Percentiles rank a stretch among this genome's conserved stretches.
phyloP scores from a whole-genome alignment of 2,888 invertebrate genomes.

The Orchestes rusci region DNA sequence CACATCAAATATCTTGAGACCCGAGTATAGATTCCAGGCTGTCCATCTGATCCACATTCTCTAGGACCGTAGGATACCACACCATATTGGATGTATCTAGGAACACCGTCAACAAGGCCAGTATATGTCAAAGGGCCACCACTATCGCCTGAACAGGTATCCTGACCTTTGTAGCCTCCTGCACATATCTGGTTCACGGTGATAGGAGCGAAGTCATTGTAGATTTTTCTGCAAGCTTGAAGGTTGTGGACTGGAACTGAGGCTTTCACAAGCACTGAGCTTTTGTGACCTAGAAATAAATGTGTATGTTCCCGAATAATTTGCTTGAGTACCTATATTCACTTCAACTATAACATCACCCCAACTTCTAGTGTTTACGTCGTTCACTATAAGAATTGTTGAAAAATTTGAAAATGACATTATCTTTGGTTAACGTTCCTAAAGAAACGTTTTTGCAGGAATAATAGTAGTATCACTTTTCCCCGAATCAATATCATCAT shows the following conservation, averaged over 20 bases:
- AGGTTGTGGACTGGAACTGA: conserved; percentile 39
- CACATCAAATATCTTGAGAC: conserved; percentile 54
- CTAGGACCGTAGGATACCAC: conserved; percentile 45
- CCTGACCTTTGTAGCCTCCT: conserved; percentile 53
- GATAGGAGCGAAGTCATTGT: conserved; percentile 31
- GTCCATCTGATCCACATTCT: conserved; percentile 43
- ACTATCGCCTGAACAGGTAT: conserved; percentile 61
- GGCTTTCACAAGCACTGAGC: conserved; percentile 42
- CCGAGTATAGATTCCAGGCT: conserved; percentile 61
- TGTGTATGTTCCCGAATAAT: too few species aligned
- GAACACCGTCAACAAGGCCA: conserved; percentile 37
- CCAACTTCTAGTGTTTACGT: too few species aligned
- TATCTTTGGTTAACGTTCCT: too few species aligned
- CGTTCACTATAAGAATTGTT: too few species aligned
- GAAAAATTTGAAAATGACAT: too few species aligned
- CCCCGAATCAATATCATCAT: too few species aligned
- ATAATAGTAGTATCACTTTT: too few species aligned
- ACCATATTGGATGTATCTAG: conserved; percentile 48
- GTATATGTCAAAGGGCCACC: conserved; percentile 55
- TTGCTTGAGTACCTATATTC: too few species aligned
- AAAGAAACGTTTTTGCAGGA: too few species aligned
- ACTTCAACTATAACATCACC: too few species aligned
- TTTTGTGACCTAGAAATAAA: conserved; percentile 35
- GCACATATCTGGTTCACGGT: conserved; percentile 52
- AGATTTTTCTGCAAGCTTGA: conserved; percentile 35